Base-by-base conservation (phyloP, 2,113 vertebrate genomes). In the Ammospiza nelsoni region DNA sequence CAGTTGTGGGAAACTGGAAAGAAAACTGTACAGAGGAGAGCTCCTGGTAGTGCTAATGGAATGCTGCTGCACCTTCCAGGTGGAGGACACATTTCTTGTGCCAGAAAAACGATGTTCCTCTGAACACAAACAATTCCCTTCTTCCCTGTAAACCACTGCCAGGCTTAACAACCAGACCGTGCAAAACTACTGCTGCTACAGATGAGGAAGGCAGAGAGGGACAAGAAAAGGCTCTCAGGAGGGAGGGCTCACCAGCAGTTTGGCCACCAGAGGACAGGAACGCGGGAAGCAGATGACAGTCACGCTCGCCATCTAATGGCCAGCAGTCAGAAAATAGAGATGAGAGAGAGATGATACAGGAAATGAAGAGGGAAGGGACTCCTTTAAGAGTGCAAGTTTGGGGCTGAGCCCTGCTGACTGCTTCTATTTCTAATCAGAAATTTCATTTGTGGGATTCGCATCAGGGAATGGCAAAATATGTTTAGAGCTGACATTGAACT, bases 241-340 rank as follows among this genome's bases (percentile, higher is more conserved):
- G 9, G 0, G 0, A 14, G 37, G 13, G 23, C 35, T 23, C n/a
- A 24, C 9, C 3, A 24, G 49, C 39, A 3, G 1, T 33, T 12
- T 65, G 67, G n/a, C 27, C 19, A 1, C 5, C 27, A n/a, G 20
- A 21, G 33, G 28, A 73, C 15, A 22, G 0, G 31, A 35, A 33
- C 0, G 2, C 0, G 5, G 43, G 24, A 87, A 27, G 63, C 13
- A 63, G 49, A 39, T 15, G 43, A 51, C 6, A 62, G 73, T 59
- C 63, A 84, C 6, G 54, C 37, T 87, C 81, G 92, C 88, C 89
- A 96, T 89, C 93, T 95, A 92, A 80, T 59, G 95, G 92, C 43
- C 77, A 90, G 63, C 87, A 71, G 57, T 48, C 39, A 67, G 43
- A 78, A 76, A 76, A 44, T 0, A 33, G 37, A 61, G 49, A 65